Evolutionary conservation across 2,797 vertebrate species (phyloP), one percentile per base, ranked within the genome.

Genomic region (Syngnathus rostellatus): DNA sequence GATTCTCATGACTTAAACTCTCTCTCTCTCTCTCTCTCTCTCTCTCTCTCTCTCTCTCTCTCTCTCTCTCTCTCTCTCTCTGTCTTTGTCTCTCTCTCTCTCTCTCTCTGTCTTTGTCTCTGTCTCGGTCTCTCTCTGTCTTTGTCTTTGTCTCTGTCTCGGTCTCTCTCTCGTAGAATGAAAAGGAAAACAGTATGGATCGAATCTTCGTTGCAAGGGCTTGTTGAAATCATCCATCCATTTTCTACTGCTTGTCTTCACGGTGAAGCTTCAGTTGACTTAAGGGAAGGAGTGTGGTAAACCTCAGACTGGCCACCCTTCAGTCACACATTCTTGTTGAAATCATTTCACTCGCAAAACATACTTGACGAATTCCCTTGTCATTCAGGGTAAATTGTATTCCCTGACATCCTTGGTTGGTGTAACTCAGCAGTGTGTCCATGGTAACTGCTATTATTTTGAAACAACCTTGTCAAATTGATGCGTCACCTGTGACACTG

Each of bases 391-490:
- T 23, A 58, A 16, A 37, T 17, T 48, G 40, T 40, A 12, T 60
- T 60, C 8, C 31, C 25, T 38, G 55, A 58, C 14, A 38, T 19
- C 4, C 37, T 40, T 7, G 8, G 40, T 40, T 41, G 58, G 8
- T 39, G 8, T 60, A 84, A 81, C 81, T 84, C 77, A 77, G 75
- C 77, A 62, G 61, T 63, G 83, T 88, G 84, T 88, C 86, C 83
- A 86, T 88, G 83, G 86, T 82, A 90, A 89, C 85, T 66, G 76
- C 66, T 83, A 80, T 83, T 85, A 80, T 87, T 86, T 78, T 81
- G 71, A 87, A 87, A 88, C 77, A 65, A 76, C 80, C 77, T 77
- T 86, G 75, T 88, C 85, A 88, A 89, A 89, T 86, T 87, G 84
- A 89, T 89, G 86, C 86, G 62, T 69, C 8, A 66, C 79, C 80